Evolutionary conservation across 2,888 invertebrate species (phyloP), one percentile per base, ranked within the genome.

Genomic region (Heliconius hortense): DNA sequence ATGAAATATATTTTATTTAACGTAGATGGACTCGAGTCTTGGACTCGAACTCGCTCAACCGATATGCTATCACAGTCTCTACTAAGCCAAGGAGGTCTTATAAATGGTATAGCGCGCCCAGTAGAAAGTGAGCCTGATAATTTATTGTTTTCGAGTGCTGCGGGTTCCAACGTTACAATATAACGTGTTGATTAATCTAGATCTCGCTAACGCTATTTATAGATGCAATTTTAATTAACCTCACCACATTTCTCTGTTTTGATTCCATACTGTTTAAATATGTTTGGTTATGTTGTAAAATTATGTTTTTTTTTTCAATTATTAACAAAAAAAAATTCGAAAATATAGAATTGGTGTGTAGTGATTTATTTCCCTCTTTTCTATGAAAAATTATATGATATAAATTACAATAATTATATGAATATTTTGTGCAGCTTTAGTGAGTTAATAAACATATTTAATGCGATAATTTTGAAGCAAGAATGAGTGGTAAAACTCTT

Each of bases 161-260:
- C 43, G 70, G 53, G 64, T 28, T 68, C 73, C 73, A 59, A 72
- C 67, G 63, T 78, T 77, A 78, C 78, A 72, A 69, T 68, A 72
- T 62, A 70, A 31, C 39, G 73, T 68, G 67, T 78, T 75, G 73
- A 78, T 77, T 77, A 78, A 77, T 75, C 71, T 73, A 71, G 73
- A 67, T 75, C 71, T 72, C 73, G 67, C 72, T 75, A 76, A 78
- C 26, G 69, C 77, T 78, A 78, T 78, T 75, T 77, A 77, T 78
- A 78, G 78, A 74, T 75, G 73, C 73, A 72, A 73, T 78, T 73
- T 77, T 59, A 78, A 77, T 78, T 78, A 69, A 77, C 77, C 78
- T 73, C 72, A 64, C 59, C 67, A 72, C 74, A 24, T 68, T 56
- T 75, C 68, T 39, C 68, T 70, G 74, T 72, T 76, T 76, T 78